Evolutionary conservation across 1,140 invertebrate genomes (phyloP).

Genomic region (Leptoteleia sp.): DNA sequence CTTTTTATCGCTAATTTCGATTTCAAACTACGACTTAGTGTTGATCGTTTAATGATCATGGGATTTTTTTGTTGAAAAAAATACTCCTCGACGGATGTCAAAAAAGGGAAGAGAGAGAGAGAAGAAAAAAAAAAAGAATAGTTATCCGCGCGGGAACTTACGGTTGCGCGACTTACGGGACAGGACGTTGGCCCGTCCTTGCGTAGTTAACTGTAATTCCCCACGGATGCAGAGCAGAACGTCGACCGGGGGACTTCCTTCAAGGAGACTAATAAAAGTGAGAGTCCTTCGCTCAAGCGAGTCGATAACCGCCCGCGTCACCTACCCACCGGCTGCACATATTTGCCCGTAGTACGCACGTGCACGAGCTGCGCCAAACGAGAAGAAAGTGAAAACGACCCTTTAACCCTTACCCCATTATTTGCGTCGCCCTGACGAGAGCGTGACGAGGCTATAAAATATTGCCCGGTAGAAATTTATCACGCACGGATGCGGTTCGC

Average conservation of each 20-base stretch:
- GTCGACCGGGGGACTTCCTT: conserved; percentile 75
- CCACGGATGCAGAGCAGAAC: conserved; percentile 76
- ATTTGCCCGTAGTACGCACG: conserved; percentile 58
- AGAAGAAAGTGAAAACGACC: conserved; percentile 65
- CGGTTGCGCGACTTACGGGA: conserved; percentile 62
- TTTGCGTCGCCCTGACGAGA: conserved; percentile 1
- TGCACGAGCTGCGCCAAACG: conserved; percentile 34
- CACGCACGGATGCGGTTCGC: no score
- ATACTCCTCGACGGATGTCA: conserved; percentile 21
- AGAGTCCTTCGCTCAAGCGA: conserved; percentile 74
- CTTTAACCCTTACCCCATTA: conserved; percentile 54
- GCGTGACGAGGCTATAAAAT: neutral
- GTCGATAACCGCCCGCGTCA: conserved; percentile 69
- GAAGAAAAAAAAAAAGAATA: no score
- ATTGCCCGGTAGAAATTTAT: no score
- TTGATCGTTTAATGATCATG: no score
- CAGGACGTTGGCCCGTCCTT: conserved; percentile 76
- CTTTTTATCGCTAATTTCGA: neutral
- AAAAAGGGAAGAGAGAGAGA: no score
- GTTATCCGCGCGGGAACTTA: conserved; percentile 22
- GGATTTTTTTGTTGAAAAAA: neutral
- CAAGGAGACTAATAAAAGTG: conserved; percentile 78
- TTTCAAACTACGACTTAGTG: no score
- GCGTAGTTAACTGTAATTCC: conserved; percentile 77
- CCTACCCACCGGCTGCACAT: conserved; percentile 60